Percentiles rank a stretch among this genome's conserved stretches.
These are phyloP conservation scores for Pristionchus arcanus DNA, from an alignment of 2,888 invertebrate species.

Conservation along the genomic window DNA sequence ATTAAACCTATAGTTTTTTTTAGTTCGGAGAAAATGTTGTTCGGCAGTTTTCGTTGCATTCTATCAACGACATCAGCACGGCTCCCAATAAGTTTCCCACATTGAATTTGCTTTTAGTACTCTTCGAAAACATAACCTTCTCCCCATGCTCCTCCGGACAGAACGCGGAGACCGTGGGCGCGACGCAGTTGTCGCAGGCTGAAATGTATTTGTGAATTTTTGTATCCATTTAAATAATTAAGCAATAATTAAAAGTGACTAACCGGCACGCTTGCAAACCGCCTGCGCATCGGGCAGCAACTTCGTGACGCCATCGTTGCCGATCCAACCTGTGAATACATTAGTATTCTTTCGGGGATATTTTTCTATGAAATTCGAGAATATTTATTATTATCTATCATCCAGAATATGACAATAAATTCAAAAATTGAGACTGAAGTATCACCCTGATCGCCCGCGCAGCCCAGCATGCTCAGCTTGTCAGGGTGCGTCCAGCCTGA, in stretches of 20 bases:
- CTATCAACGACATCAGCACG: too few relatives aligned
- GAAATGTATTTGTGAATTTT: neutral
- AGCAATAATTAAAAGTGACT: neutral
- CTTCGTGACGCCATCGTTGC: constrained; percentile 24
- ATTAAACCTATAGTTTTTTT: too few relatives aligned
- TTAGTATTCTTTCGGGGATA: neutral
- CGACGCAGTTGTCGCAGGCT: constrained; percentile 49
- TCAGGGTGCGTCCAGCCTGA: constrained; percentile 39
- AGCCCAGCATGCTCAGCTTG: constrained; percentile 42
- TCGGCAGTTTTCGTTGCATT: too few relatives aligned
- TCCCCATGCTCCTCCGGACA: constrained; percentile 40
- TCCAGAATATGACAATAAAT: too few relatives aligned
- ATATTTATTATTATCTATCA: neutral
- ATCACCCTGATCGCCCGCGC: constrained; percentile 21
- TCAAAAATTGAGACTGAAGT: neutral
- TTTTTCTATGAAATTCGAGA: neutral
- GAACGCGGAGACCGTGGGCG: constrained; percentile 13
- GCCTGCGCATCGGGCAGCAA: neutral
- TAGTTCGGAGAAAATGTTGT: too few relatives aligned
- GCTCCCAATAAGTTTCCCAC: too few relatives aligned
- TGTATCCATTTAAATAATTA: neutral
- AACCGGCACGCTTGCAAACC: constrained; percentile 7
- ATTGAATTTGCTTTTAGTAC: too few relatives aligned
- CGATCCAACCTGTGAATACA: constrained; percentile 30
- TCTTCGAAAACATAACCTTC: too few relatives aligned